Conservation (phyloP, 1,140 invertebrate species). For the Thaumetopoea pityocampa region DNA sequence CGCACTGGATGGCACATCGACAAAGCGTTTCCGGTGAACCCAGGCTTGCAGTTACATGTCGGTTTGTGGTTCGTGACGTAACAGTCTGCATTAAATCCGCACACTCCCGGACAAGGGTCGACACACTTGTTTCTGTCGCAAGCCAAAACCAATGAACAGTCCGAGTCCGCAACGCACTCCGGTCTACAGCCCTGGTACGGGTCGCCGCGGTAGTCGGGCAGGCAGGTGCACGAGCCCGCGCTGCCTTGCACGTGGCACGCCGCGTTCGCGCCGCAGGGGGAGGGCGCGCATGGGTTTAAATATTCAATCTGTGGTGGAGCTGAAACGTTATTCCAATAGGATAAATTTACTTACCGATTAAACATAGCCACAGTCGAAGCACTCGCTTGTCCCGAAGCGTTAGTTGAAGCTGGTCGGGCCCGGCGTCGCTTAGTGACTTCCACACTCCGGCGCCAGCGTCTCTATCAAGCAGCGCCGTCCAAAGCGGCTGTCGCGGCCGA, state of each 20-base stretch:
- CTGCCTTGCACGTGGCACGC: conserved; percentile 79
- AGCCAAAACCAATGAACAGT: conserved; percentile 84
- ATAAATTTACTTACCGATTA: conserved; percentile 60
- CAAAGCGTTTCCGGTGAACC: conserved; percentile 87
- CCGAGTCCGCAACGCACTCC: conserved; percentile 86
- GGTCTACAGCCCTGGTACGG: conserved; percentile 88
- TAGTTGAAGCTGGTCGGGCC: conserved; percentile 70
- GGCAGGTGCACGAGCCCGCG: conserved; percentile 83
- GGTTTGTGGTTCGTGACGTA: conserved; percentile 87
- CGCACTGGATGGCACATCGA: conserved; percentile 74
- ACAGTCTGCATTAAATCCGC: conserved; percentile 88
- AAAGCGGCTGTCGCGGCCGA: conserved; percentile 59
- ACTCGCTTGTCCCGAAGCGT: conserved; percentile 68
- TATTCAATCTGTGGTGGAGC: conserved; percentile 65
- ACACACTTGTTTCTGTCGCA: conserved; percentile 88
- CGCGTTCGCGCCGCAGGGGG: conserved; percentile 86
- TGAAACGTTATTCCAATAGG: conserved; percentile 54
- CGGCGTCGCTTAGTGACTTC: conserved; percentile 65
- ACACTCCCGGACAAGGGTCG: conserved; percentile 87
- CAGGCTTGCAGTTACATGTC: conserved; percentile 84
- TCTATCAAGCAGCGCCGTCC: conserved; percentile 59
- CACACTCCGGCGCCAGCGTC: conserved; percentile 51
- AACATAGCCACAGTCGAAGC: conserved; percentile 61
- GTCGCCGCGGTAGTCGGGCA: conserved; percentile 84
- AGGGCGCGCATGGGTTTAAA: conserved; percentile 82